These are phyloP conservation scores for Conomelus anceps DNA, from an alignment of 2,888 invertebrate species.

Conservation along the genomic window DNA sequence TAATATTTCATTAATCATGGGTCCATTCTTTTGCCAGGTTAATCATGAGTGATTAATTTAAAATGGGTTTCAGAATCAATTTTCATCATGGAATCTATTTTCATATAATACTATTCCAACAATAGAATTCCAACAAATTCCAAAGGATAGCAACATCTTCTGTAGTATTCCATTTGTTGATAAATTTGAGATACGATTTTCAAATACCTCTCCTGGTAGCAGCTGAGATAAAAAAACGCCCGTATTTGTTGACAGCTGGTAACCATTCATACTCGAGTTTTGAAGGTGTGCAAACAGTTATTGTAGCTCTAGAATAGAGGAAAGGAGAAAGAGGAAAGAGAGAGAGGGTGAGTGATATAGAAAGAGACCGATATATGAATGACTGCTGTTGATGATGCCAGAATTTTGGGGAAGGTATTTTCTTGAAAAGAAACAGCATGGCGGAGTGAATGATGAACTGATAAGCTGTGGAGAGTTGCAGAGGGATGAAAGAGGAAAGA, in stretches of 20 bases:
- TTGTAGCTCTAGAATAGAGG: not conserved
- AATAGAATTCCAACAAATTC: too few relatives aligned
- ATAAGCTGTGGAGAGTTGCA: not conserved
- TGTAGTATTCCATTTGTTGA: not conserved
- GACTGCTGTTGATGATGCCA: not conserved
- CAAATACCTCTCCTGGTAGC: not conserved
- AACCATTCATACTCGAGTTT: not conserved
- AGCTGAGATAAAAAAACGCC: not conserved
- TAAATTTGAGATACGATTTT: not conserved
- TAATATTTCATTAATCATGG: too few relatives aligned
- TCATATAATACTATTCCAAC: too few relatives aligned
- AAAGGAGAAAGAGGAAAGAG: not conserved
- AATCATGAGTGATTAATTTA: too few relatives aligned
- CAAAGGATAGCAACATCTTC: not conserved
- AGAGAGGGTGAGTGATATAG: too few relatives aligned
- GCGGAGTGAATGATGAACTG: not conserved
- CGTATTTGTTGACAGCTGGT: not conserved
- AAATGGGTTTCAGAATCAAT: too few relatives aligned
- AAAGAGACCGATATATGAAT: too few relatives aligned
- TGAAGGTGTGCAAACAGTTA: not conserved
- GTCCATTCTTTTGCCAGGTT: too few relatives aligned
- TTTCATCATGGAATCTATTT: too few relatives aligned
- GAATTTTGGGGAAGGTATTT: not conserved
- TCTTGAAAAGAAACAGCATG: not conserved
- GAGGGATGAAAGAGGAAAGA: not conserved